Base-by-base conservation (phyloP, 2,888 invertebrate genomes). In the Alentia gelatinosa region DNA sequence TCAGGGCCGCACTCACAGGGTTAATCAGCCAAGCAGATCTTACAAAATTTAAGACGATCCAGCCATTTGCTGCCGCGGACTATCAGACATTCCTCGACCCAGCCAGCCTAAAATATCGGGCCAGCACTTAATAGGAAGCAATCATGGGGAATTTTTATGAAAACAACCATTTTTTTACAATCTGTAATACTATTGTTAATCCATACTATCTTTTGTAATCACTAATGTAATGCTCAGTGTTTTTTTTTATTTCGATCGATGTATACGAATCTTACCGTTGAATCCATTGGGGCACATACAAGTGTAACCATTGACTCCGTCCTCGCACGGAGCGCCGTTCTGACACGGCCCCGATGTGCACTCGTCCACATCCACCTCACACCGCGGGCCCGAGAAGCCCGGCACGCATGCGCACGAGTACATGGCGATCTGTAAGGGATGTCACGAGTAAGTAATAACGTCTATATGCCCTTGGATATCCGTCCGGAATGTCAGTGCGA, bases 281-380 rank as follows among this genome's bases (percentile, higher is more conserved):
- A 83, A 83, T 3, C 83, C 37, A 35, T 37, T 35, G 40, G 33
- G 15, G 39, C 79, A 79, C 26, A 9, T 26, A 47, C 86, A 86
- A 9, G 5, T 7, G 86, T 42, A 86, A 3, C n/a, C 47, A 1
- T 30, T 35, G 30, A 50, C 30, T 7, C 15, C 39, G 12, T 89
- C 89, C 0, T 26, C 91, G 90, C 96, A 96, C 0, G 94, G 92
- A 40, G 94, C 95, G 90, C 93, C 93, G 91, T 94, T 94, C 15
- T 93, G 91, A 92, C 96, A 96, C 0, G 95, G 95, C 90, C 91
- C 12, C 94, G 96, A 97, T 92, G 97, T 97, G 94, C 97, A 97
- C 7, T 97, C 96, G 94, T 97, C 96, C 26, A 97, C 95, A 75
- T 96, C 93, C 39, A 94, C 94, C 91, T 97, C 96, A 94, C 97